These are phyloP conservation scores for Danaus melanippus DNA, from an alignment of 1,140 invertebrate genomes.

Conservation along the genomic window DNA sequence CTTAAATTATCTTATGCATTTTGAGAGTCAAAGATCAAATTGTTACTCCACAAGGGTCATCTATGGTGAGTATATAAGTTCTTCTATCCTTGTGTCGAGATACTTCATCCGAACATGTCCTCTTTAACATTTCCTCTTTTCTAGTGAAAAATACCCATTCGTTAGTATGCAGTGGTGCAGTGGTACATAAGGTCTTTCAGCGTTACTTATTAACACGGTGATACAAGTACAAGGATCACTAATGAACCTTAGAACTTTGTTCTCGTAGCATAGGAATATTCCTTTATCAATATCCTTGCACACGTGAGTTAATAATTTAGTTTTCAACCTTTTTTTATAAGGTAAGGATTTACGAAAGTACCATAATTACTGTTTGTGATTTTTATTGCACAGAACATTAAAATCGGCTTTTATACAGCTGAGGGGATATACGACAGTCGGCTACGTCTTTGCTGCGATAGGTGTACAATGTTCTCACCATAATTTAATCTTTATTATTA, in stretches of 20 bases:
- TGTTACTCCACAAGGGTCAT: not conserved
- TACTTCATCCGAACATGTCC: slow-evolving; percentile 1
- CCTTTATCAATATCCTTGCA: slow-evolving; percentile 8
- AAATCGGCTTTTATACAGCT: too few species aligned
- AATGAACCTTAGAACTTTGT: slow-evolving; percentile 1
- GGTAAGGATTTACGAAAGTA: slow-evolving; percentile 20
- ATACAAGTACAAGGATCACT: slow-evolving; percentile 9
- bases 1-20: too few species aligned
- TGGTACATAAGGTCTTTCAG: slow-evolving; percentile 2
- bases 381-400: too few species aligned
- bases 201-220: slow-evolving; percentile 4
- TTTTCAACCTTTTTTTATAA: slow-evolving; percentile 17
- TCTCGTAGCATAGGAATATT: slow-evolving; percentile 3
- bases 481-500: too few species aligned
- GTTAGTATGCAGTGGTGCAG: not conserved
- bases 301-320: slow-evolving; percentile 2
- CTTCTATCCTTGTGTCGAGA: not conserved
- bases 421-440: too few species aligned
- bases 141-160: not conserved
- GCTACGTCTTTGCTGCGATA: too few species aligned
- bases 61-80: not conserved
- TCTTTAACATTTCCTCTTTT: slow-evolving; percentile 1
- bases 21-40: too few species aligned
- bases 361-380: too few species aligned
- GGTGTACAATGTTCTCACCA: too few species aligned